A percentile compares a stretch with the other conserved stretches of the same genome.
Conservation (phyloP, 2,113 vertebrate species). For the Hippolais icterina region DNA sequence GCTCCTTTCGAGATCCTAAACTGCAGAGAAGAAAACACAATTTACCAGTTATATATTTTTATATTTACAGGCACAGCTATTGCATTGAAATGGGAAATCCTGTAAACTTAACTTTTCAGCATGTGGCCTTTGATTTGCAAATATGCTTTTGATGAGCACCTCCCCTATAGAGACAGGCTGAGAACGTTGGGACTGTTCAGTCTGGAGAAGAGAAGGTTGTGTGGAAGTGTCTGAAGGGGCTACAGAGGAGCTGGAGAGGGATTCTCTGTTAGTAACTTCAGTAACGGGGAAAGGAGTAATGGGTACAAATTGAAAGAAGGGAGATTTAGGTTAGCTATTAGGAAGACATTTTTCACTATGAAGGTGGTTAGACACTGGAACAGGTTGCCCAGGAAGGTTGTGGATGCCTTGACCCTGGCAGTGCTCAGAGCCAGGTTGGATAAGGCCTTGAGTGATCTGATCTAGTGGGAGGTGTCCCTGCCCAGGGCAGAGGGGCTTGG, state of each 20-base stretch:
- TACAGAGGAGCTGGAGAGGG: background rate
- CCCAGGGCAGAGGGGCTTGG: background rate
- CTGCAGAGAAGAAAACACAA: background rate
- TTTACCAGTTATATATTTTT: background rate
- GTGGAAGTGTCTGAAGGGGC: background rate
- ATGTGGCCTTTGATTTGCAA: background rate
- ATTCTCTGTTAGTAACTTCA: background rate
- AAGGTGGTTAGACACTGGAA: background rate
- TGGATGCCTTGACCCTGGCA: background rate
- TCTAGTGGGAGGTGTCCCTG: background rate
- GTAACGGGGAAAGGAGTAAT: background rate
- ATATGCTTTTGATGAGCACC: background rate
- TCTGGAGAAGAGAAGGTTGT: background rate
- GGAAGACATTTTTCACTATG: background rate
- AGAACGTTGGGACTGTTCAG: background rate
- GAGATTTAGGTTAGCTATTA: background rate
- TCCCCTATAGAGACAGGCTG: background rate
- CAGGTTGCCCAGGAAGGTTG: background rate
- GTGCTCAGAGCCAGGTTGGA: rapidly evolving
- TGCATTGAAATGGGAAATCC: background rate
- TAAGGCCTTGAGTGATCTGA: background rate
- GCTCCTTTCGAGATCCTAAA: background rate
- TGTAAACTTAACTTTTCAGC: background rate
- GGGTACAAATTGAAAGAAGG: background rate
- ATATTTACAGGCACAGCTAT: background rate